Percentiles rank a stretch among this genome's conserved stretches.
These are phyloP conservation scores for Artibeus lituratus DNA, from an alignment of 2,797 vertebrate species.

Conservation along the genomic window DNA sequence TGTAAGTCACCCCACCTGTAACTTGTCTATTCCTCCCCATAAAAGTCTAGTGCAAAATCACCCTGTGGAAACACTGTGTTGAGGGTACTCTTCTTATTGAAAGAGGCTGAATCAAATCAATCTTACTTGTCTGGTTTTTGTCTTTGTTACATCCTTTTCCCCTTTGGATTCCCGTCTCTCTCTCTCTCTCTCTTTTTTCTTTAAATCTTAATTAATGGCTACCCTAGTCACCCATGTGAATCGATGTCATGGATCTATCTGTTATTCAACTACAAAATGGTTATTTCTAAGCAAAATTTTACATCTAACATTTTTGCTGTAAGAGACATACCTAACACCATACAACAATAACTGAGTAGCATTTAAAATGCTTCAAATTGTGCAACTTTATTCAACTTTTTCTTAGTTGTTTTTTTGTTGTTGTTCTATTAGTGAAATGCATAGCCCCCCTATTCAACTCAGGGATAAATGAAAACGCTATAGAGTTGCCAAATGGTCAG, in stretches of 20 bases:
- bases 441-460: not conserved
- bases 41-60: not conserved
- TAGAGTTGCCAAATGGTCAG: not conserved
- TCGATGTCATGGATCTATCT: not conserved
- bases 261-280: not conserved
- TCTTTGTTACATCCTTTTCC: not conserved
- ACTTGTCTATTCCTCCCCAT: not conserved
- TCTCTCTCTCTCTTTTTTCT: not conserved
- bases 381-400: not conserved
- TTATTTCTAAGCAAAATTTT: slow-evolving; percentile 3
- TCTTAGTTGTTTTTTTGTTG: not conserved
- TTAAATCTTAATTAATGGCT: not conserved
- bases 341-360: not conserved
- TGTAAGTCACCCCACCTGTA: not conserved
- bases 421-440: not conserved
- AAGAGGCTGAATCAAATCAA: not conserved
- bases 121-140: not conserved
- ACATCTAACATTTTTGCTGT: not conserved
- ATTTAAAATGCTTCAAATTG: slow-evolving; percentile 8
- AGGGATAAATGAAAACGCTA: not conserved
- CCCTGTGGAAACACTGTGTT: not conserved
- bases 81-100: not conserved
- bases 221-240: not conserved
- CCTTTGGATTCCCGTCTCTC: not conserved
- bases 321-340: not conserved